Evolutionary conservation across 2,113 vertebrate species (phyloP), one percentile per base, ranked within the genome.

Genomic region (Nicator chloris): DNA sequence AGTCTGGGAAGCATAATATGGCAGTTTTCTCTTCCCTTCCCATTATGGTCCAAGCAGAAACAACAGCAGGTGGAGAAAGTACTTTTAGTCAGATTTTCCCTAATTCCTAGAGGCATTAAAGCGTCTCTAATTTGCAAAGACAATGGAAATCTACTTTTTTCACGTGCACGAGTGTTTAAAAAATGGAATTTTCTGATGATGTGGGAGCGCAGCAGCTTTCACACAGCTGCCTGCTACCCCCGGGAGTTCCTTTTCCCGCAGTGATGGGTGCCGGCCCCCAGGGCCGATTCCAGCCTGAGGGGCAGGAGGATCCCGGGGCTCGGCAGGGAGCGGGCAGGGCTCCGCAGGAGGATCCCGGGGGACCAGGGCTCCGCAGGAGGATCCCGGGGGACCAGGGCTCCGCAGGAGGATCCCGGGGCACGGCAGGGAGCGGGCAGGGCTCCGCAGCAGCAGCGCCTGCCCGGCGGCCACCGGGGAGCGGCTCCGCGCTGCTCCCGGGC

Each of bases 241-340:
- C 18, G 73, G 64, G 56, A 49, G 12, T 24, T n/a, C 39, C 60
- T 27, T 22, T 9, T 15, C 31, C 8, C 2, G 1, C 15, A 14
- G 78, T 0, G 26, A 7, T 0, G 23, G 31, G 18, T 54, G 15
- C n/a, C 5, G 35, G 31, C 17, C 2, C 17, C 16, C 10, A 7
- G 53, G 37, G 42, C 23, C 66, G 20, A 0, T 6, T 37, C 27
- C 28, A 16, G n/a, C 8, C 1, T 0, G 39, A 2, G 4, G 0
- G 2, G 45, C 45, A 4, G 49, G 1, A 5, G 1, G 8, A 4
- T 7, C 10, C 7, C 4, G 4, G 45, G 27, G 23, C 6, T 4
- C 4, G 24, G 65, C 63, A 15, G 73, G 85, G 45, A 63, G 37
- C 33, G 4, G 27, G 60, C 40, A 19, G 39, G 22, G 42, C 60